Evolutionary conservation across 2,113 vertebrate species (phyloP), one percentile per base, ranked within the genome.

Genomic region (Anoplopoma fimbria): DNA sequence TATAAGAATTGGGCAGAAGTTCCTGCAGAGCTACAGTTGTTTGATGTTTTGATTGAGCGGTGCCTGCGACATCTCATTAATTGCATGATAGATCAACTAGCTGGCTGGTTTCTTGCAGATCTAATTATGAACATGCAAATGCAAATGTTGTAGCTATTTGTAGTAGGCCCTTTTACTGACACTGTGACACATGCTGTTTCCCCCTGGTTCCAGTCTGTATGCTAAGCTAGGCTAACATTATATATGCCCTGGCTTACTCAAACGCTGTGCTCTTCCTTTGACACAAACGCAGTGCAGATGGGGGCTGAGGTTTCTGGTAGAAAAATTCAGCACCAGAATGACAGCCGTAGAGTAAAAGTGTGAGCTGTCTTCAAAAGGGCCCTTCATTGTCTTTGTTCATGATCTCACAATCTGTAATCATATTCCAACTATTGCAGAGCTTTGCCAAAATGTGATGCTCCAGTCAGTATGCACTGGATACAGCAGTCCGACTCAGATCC

Each of bases 311-410:
- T 71, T 67, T 29, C 71, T 8, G 14, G 31, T 9, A 38, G n/a
- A 75, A 45, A 36, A 25, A 34, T 49, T 21, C 29, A 34, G 7
- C 64, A 53, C 31, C 51, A 74, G 34, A 60, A 29, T 19, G 53
- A 69, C 5, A 45, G 21, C 13, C 9, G 1, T 31, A 23, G 45
- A 64, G 70, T 53, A 17, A 21, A n/a, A 63, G 23, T 42, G 21
- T 72, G 47, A 82, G 69, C 79, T 45, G 53, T 49, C 77, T 42
- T 19, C 0, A 0, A 60, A 68, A 40, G 60, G 38, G 23, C 31
- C 14, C 9, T 63, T 69, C 19, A 40, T 79, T 63, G 58, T 63
- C 69, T 77, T 47, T 27, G 45, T 72, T 75, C 67, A 42, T 36
- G 14, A 63, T 61, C 83, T 23, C 21, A 74, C n/a, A 45, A 45